Conservation (phyloP, 2,113 vertebrate species). For the Campylomormyrus tamandua region DNA sequence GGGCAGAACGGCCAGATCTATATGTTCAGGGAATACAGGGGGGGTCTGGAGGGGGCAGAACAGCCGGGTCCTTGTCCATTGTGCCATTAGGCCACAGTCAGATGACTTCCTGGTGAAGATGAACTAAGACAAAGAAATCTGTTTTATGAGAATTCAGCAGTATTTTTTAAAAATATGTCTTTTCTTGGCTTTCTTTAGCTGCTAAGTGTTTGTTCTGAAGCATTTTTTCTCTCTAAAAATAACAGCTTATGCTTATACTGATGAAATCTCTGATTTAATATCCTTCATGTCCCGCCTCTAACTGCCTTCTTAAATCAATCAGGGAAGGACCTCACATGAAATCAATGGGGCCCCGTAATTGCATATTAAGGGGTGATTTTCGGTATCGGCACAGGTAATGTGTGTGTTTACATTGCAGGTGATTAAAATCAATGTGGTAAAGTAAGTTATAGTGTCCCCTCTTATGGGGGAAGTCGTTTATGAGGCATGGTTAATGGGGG, state of each 20-base stretch:
- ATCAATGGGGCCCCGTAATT: constrained; percentile 87
- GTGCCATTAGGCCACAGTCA: neutral
- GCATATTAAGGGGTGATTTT: constrained; percentile 90
- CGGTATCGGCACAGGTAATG: constrained; percentile 88
- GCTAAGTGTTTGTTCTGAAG: neutral
- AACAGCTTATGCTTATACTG: constrained; percentile 54
- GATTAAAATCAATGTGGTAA: constrained; percentile 77
- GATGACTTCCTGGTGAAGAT: neutral
- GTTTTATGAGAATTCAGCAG: neutral
- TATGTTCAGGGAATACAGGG: too few relatives aligned
- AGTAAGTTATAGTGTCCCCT: constrained; percentile 66
- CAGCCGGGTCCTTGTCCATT: neutral
- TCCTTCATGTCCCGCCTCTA: constrained; percentile 72
- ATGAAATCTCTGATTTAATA: constrained; percentile 83
- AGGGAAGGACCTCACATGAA: constrained; percentile 76
- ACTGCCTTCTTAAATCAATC: constrained; percentile 88
- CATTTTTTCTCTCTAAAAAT: constrained; percentile 33
- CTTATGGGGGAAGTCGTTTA: constrained; percentile 65
- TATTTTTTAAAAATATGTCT: neutral
- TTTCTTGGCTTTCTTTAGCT: neutral
- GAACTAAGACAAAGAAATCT: neutral
- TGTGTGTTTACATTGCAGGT: constrained; percentile 79
- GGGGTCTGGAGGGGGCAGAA: neutral
- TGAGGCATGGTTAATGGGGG: constrained; percentile 65
- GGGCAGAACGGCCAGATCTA: neutral